Conservation (phyloP, 2,888 invertebrate species). For the Meteorus cinctellus region DNA sequence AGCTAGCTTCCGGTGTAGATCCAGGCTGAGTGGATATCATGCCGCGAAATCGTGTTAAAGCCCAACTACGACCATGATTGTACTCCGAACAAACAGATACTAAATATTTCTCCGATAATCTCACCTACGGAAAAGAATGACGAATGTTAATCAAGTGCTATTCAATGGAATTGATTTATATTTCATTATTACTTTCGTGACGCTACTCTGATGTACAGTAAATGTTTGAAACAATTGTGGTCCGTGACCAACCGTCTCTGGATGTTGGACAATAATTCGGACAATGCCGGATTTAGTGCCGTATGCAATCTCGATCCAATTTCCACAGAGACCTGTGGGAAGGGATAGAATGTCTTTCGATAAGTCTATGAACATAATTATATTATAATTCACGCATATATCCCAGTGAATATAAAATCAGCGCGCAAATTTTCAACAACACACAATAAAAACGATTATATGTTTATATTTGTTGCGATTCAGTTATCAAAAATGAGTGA, state of each 20-base stretch:
- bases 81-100: conserved; percentile 98
- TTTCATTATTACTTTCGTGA: conserved; percentile 83
- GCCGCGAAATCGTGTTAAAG: conserved; percentile 95
- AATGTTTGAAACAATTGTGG: conserved; percentile 99
- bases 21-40: conserved; percentile 99
- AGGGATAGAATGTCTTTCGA: conserved; percentile 55
- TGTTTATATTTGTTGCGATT: not conserved
- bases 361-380: conserved; percentile 40
- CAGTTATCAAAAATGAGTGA: not conserved
- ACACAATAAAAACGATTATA: not conserved
- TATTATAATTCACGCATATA: not conserved
- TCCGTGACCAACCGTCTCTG: conserved; percentile 98
- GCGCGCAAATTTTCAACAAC: not conserved
- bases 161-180: conserved; percentile 41
- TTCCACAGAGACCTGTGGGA: conserved; percentile 90
- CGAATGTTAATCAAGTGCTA: not conserved
- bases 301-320: conserved; percentile 99
- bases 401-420: conserved; percentile 12
- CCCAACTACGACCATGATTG: conserved; percentile 98
- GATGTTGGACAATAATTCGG: conserved; percentile 98
- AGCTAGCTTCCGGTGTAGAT: conserved; percentile 96
- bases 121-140: conserved; percentile 78
- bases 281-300: conserved; percentile 97
- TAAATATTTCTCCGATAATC: conserved; percentile 94
- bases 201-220: conserved; percentile 96